These are phyloP conservation scores for Spodoptera litura DNA, from an alignment of 1,140 invertebrate genomes.

Conservation along the genomic window DNA sequence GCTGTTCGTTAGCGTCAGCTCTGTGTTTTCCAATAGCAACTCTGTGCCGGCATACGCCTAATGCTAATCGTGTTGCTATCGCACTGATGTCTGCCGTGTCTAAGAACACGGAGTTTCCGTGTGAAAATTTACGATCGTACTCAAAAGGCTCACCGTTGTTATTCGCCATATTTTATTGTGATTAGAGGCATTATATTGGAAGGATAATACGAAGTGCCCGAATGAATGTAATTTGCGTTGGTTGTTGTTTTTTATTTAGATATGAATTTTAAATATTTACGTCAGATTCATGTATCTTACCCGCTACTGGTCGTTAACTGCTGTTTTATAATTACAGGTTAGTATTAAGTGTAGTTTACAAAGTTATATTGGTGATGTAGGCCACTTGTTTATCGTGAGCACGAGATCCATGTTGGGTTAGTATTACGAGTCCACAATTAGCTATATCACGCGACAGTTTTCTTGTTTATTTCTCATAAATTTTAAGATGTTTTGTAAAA, in stretches of 20 bases:
- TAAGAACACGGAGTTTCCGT: conserved; percentile 5
- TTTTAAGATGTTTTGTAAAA: conserved; percentile 4
- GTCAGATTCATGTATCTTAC: too few species aligned
- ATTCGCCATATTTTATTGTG: conserved; percentile 2
- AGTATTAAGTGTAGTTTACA: not conserved
- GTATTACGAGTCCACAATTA: conserved; percentile 45
- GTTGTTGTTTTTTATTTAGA: not conserved
- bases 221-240: conserved; percentile 3
- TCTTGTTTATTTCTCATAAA: not conserved
- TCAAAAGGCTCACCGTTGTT: conserved; percentile 6
- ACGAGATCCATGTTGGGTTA: conserved; percentile 50
- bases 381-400: conserved; percentile 48
- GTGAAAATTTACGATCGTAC: conserved; percentile 1
- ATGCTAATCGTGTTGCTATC: not conserved
- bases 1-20: not conserved
- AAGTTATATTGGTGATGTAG: conserved; percentile 29
- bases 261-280: not conserved
- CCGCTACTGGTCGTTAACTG: not conserved
- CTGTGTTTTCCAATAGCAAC: conserved; percentile 16
- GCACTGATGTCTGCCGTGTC: not conserved
- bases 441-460: conserved; percentile 53
- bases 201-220: not conserved
- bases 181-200: conserved; percentile 7
- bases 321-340: not conserved
- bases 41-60: not conserved